These are phyloP conservation scores for Phoxinus phoxinus DNA, from an alignment of 2,113 vertebrate species.

Conservation along the genomic window DNA sequence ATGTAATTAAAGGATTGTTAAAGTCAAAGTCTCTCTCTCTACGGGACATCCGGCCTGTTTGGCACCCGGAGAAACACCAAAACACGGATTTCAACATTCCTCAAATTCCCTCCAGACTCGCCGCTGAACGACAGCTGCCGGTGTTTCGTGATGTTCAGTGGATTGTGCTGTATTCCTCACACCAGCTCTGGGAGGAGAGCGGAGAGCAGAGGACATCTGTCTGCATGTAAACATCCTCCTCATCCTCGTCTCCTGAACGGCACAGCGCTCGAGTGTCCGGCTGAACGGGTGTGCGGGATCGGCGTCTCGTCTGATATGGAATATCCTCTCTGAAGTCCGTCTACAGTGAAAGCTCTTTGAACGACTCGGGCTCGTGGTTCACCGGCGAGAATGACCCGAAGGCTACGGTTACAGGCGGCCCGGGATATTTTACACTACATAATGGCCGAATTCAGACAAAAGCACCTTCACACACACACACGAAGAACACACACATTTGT, in stretches of 20 bases:
- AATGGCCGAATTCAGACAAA: conserved; percentile 10
- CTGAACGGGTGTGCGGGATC: background rate
- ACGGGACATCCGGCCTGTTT: conserved; percentile 63
- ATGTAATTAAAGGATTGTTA: background rate
- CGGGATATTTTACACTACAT: conserved; percentile 4
- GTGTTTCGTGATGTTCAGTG: background rate
- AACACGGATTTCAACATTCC: conserved; percentile 55
- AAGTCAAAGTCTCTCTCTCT: conserved; percentile 40
- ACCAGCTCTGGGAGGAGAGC: too few species aligned
- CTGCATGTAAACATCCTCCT: background rate
- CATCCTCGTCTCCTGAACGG: background rate
- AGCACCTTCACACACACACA: conserved; percentile 17
- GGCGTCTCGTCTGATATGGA: background rate
- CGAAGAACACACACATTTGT: background rate
- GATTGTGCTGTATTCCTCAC: too few species aligned
- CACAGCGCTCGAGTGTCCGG: background rate
- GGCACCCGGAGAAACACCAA: conserved; percentile 51
- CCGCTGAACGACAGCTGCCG: conserved; percentile 57
- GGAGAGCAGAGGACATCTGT: background rate
- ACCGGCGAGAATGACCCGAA: conserved; percentile 30
- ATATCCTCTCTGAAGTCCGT: background rate
- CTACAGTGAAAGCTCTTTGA: conserved; percentile 51
- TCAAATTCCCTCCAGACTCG: conserved; percentile 69
- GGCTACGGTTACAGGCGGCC: conserved; percentile 43
- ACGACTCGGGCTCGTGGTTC: conserved; percentile 51